phyloP scores from a whole-genome alignment of 2,113 vertebrate genomes.

The Rhinoptilus africanus region DNA sequence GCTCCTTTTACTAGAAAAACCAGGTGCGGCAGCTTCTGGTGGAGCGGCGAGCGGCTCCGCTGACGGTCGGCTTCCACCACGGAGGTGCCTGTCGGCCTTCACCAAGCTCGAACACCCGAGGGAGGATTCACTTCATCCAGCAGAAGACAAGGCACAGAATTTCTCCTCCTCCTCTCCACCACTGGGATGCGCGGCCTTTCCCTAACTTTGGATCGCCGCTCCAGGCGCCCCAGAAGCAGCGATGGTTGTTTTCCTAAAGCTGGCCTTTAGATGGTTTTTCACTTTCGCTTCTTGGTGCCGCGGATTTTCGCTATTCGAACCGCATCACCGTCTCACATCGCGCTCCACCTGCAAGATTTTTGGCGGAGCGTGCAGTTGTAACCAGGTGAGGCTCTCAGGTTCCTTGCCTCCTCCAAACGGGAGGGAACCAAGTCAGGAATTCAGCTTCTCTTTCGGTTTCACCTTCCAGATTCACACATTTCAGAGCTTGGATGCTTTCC shows the following conservation, averaged over 20 bases:
- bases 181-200: neutral
- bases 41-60: neutral
- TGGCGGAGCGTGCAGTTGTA: rapidly evolving
- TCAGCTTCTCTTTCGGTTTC: neutral
- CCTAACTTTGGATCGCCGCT: neutral
- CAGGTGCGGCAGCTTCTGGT: neutral
- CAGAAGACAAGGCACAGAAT: neutral
- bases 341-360: neutral
- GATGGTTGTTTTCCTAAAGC: neutral
- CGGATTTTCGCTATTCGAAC: neutral
- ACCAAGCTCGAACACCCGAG: neutral
- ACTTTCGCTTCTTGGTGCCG: neutral
- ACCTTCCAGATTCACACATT: neutral
- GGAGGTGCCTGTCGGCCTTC: neutral
- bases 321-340: neutral
- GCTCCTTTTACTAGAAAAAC: neutral
- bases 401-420: neutral
- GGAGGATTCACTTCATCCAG: neutral
- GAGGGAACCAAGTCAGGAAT: neutral
- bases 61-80: neutral
- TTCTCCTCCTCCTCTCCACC: neutral
- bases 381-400: neutral
- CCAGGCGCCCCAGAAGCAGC: neutral
- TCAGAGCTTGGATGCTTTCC: neutral
- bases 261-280: neutral